phyloP scores from a whole-genome alignment of 2,797 vertebrate genomes.

The Macrochelys suwanniensis region DNA sequence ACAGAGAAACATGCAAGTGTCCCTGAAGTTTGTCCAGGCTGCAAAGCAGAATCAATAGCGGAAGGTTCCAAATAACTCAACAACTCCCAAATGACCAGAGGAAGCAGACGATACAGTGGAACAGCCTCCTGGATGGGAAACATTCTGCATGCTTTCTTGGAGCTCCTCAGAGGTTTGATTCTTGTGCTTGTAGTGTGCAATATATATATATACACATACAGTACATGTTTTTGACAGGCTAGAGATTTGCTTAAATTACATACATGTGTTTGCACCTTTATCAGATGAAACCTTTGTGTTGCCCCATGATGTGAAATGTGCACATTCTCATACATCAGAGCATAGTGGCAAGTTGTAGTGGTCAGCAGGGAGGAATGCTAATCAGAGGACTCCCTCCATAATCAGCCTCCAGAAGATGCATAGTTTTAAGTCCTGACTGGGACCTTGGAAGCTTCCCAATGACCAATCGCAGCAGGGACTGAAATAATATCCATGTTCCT shows the following conservation, averaged over 20 bases:
- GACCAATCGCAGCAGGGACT: constrained; percentile 34
- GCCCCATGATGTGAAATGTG: background rate
- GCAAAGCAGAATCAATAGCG: background rate
- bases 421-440: background rate
- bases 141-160: accelerated
- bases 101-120: background rate
- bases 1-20: accelerated
- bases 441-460: constrained; percentile 2
- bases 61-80: background rate
- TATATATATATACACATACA: accelerated
- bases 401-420: background rate
- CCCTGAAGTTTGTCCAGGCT: background rate
- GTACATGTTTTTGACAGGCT: background rate
- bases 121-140: accelerated
- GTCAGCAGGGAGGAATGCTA: background rate
- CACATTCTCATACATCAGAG: background rate
- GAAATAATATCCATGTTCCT: constrained; percentile 37
- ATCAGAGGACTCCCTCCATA: background rate
- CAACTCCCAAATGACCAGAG: background rate
- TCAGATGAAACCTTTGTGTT: background rate
- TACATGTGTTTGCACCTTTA: accelerated
- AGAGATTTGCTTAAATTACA: accelerated
- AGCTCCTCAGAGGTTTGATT: background rate
- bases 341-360: accelerated
- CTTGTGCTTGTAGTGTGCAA: accelerated